These are phyloP conservation scores for Cassiopea xamachana DNA, from an alignment of 30 jellyfish, hydroid and myxozoan genomes.

Conservation along the genomic window DNA sequence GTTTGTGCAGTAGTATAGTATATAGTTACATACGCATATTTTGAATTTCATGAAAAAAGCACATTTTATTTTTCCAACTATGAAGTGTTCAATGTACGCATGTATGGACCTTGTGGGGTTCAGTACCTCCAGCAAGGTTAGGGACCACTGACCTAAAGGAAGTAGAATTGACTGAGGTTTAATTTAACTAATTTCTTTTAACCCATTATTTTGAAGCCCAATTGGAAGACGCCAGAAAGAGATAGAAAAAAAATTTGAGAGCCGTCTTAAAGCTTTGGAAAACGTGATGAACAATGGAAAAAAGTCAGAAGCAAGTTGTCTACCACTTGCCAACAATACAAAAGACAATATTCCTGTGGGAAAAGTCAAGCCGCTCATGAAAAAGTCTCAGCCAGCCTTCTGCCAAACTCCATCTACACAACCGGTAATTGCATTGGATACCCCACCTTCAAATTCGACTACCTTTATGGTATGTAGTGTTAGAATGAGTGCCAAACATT, in stretches of 20 bases:
- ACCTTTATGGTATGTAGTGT: not conserved
- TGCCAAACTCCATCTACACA: conserved; percentile 36
- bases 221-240: conserved; percentile 37
- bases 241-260: conserved; percentile 15
- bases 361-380: conserved; percentile 51
- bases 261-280: conserved; percentile 23
- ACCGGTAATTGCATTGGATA: not conserved
- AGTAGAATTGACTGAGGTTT: not conserved
- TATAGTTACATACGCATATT: too few species aligned
- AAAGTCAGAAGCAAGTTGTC: conserved; percentile 7
- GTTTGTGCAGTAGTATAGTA: too few species aligned
- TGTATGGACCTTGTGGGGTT: too few species aligned
- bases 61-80: too few species aligned
- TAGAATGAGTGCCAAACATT: too few species aligned
- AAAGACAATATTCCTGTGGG: conserved; percentile 46
- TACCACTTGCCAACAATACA: conserved; percentile 22
- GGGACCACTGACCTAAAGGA: too few species aligned
- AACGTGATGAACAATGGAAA: not conserved
- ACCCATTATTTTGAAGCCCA: conserved; percentile 16
- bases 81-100: too few species aligned
- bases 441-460: not conserved
- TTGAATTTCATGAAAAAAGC: too few species aligned
- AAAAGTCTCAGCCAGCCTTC: conserved; percentile 44
- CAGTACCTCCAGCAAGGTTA: too few species aligned
- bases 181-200: not conserved